Evolutionary conservation across 2,888 invertebrate species (phyloP), one percentile per base, ranked within the genome.

Genomic region (Tholera decimalis): DNA sequence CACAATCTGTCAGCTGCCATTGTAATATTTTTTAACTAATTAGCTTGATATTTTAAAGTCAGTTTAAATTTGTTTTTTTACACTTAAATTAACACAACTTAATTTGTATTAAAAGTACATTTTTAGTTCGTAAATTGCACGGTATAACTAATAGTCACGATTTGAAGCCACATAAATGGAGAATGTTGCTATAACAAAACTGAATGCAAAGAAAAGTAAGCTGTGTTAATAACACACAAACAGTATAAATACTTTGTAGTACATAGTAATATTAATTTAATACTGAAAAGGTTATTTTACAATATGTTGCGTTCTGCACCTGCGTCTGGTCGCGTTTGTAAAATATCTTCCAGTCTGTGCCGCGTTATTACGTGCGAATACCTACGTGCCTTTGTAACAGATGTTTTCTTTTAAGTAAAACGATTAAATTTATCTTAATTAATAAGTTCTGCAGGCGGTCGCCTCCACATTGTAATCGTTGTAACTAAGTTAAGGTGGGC

Each of bases 401-500:
- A 80, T 85, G 85, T 79, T 82, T 79, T 66, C 22, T 58, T n/a
- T n/a, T 65, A 72, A 71, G 51, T 57, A 59, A 80, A 85, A 75
- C 73, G 68, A 79, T 82, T 74, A 72, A 60, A 77, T 73, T 68
- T 58, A 51, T 73, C 73, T 73, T 68, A 68, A 68, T 69, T 68
- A 72, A 65, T 68, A 71, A 68, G 35, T 49, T 26, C 44, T 54
- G 28, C 30, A 37, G 9, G 46, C 35, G 41, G 30, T 33, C 20
- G 33, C 20, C n/a, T 33, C 44, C n/a, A 51, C 37, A 22, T 26
- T 68, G 9, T 35, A 35, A 15, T 35, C 35, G 3, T 6, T 35
- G 35, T 62, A 39, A 18, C 28, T 50, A 33, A n/a, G 2, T 46
- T 47, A 24, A 37, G 30, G 24, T 7, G 9, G 18, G 5, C n/a